phyloP scores from a whole-genome alignment of 2,888 invertebrate species.

The Anticlea derivata region DNA sequence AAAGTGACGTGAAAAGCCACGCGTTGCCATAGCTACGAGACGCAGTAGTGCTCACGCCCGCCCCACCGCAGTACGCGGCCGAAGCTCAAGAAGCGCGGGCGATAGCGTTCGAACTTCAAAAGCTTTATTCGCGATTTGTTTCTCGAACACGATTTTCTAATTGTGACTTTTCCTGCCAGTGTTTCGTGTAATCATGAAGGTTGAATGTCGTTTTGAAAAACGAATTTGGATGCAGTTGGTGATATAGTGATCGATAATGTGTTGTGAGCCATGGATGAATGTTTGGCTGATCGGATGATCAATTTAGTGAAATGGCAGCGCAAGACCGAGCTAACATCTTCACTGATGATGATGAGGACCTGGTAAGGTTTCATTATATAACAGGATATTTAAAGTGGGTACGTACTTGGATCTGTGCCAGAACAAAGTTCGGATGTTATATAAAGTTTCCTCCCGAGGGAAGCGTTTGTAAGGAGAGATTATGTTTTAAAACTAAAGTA shows the following conservation, averaged over 20 bases:
- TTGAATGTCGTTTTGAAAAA: conserved; percentile 22
- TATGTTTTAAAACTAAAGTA: conserved; percentile 9
- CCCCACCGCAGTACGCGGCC: conserved; percentile 73
- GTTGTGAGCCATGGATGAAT: conserved; percentile 70
- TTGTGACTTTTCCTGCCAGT: conserved; percentile 17
- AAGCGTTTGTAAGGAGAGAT: conserved; percentile 33
- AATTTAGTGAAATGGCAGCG: conserved; percentile 68
- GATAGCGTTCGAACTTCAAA: conserved; percentile 34
- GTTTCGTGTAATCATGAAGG: conserved; percentile 21
- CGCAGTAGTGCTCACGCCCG: conserved; percentile 76
- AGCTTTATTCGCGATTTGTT: conserved; percentile 28
- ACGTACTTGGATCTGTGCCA: conserved; percentile 55
- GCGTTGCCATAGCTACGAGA: conserved; percentile 72
- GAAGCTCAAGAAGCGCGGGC: conserved; percentile 49
- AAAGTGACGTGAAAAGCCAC: conserved; percentile 54
- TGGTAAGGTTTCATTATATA: conserved; percentile 65
- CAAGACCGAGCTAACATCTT: conserved; percentile 75
- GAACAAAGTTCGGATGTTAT: conserved; percentile 46
- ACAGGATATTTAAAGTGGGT: conserved; percentile 50
- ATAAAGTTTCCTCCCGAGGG: conserved; percentile 52
- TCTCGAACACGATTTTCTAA: conserved; percentile 30
- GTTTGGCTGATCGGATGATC: conserved; percentile 51
- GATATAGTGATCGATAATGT: conserved; percentile 62
- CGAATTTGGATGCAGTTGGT: conserved; percentile 74
- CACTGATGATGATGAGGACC: conserved; percentile 74